A percentile compares a stretch with the other conserved stretches of the same genome.
Evolutionary conservation across 2,113 vertebrate species (phyloP).

Genomic region (Takifugu bimaculatus): DNA sequence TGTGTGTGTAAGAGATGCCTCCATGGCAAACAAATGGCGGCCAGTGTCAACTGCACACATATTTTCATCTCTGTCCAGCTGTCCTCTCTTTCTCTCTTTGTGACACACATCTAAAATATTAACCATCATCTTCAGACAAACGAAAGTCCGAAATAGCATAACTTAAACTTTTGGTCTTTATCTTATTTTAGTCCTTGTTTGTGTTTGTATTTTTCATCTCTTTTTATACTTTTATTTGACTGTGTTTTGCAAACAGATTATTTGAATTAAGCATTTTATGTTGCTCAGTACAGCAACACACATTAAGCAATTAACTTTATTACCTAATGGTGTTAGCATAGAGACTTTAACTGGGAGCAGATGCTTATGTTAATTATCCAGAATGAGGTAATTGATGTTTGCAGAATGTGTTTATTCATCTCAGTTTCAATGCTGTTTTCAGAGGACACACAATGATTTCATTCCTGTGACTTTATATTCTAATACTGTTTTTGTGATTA

Average conservation of each 20-base stretch:
- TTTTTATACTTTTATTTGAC: no score
- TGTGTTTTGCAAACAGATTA: no score
- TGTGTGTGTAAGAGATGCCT: conserved; percentile 16
- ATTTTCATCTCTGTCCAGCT: conserved; percentile 59
- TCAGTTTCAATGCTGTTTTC: conserved; percentile 28
- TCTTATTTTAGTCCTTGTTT: no score
- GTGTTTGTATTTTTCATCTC: no score
- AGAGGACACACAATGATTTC: conserved; percentile 35
- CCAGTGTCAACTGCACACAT: conserved; percentile 32
- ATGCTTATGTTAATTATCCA: conserved; percentile 27
- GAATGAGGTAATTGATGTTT: conserved; percentile 35
- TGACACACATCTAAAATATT: neutral
- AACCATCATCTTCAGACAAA: conserved; percentile 1
- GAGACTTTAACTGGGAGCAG: neutral
- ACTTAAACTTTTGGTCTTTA: no score
- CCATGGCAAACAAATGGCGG: conserved; percentile 55
- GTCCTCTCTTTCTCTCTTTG: conserved; percentile 45
- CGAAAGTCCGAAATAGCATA: no score
- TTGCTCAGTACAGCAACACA: no score
- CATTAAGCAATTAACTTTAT: no score
- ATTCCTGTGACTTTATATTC: conserved; percentile 31
- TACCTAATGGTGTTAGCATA: no score
- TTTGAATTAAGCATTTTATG: no score
- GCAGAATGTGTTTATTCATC: conserved; percentile 37
- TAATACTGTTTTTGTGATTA: neutral